Conservation (phyloP, 1,140 invertebrate species). For the Venustaconcha ellipsiformis region DNA sequence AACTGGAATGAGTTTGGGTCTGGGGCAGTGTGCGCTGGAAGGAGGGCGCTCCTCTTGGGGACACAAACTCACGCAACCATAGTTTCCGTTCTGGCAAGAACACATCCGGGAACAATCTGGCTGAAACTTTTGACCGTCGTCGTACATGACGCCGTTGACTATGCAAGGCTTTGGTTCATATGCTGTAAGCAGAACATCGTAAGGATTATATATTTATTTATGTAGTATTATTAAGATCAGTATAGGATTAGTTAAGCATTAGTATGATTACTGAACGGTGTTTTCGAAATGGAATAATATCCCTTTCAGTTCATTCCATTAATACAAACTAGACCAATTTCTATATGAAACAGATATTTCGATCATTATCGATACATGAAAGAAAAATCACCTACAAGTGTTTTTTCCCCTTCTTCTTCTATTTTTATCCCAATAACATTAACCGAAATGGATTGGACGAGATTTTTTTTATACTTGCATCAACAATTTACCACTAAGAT, state of each 20-base stretch:
- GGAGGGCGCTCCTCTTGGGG: constrained; percentile 79
- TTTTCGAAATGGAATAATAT: neutral
- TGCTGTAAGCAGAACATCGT: constrained; percentile 34
- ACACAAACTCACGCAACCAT: constrained; percentile 80
- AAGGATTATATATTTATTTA: neutral
- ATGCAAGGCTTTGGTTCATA: constrained; percentile 55
- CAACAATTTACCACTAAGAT: no score
- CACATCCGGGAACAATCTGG: constrained; percentile 78
- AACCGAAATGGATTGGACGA: no score
- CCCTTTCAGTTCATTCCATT: neutral
- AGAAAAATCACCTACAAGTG: no score
- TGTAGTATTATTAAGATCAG: neutral
- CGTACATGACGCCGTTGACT: constrained; percentile 75
- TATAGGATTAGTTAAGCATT: neutral
- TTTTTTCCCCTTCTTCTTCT: no score
- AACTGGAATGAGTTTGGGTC: constrained; percentile 76
- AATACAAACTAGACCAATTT: constrained; percentile 1
- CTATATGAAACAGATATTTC: neutral
- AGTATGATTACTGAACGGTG: neutral
- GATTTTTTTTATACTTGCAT: no score
- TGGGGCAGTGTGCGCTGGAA: constrained; percentile 70
- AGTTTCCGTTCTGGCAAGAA: constrained; percentile 78
- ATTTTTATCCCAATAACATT: no score
- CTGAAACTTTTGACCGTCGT: constrained; percentile 77
- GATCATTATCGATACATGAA: no score